phyloP scores from a whole-genome alignment of 2,113 vertebrate species.

The Odocoileus virginianus region DNA sequence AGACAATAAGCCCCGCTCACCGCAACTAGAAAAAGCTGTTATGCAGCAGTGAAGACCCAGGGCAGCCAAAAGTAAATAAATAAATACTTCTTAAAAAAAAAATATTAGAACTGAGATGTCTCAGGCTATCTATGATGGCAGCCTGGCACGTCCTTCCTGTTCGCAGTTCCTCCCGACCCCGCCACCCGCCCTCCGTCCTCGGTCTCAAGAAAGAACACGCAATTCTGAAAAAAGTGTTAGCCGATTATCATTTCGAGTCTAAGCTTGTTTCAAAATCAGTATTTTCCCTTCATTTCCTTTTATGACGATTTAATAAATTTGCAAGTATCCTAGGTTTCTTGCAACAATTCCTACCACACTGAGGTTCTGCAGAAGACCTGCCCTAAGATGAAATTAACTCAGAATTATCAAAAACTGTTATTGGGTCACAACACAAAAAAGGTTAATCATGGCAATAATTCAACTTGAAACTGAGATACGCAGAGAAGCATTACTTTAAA shows the following conservation, averaged over 20 bases:
- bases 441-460: background rate
- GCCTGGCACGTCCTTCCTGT: background rate
- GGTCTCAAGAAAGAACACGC: background rate
- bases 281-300: background rate
- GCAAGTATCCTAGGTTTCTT: background rate
- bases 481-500: background rate
- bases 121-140: background rate
- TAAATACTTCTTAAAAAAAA: background rate
- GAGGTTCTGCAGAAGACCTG: background rate
- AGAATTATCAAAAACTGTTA: too few species aligned
- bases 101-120: background rate
- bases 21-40: background rate
- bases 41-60: background rate
- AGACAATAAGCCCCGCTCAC: background rate
- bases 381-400: background rate
- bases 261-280: background rate
- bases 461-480: background rate
- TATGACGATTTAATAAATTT: background rate
- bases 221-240: background rate
- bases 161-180: background rate
- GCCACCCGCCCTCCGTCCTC: rapidly evolving
- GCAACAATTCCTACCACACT: background rate
- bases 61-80: background rate
- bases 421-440: background rate
- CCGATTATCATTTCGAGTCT: background rate